Evolutionary conservation across 2,888 invertebrate genomes (phyloP).

Genomic region (Hermaeophaga mercurialis): DNA sequence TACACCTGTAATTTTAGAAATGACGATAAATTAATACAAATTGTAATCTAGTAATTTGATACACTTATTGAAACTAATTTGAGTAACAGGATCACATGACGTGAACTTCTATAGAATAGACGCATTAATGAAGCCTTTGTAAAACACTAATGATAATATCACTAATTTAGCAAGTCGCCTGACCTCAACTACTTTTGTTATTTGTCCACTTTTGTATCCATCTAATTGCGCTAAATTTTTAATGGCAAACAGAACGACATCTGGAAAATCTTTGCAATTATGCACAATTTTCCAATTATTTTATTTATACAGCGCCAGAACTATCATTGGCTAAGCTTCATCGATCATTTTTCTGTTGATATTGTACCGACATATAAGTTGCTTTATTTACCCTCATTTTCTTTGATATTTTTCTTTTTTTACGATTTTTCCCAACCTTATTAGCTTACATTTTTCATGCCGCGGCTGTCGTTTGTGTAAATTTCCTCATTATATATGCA

Average conservation of each 20-base stretch:
- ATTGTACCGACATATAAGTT: conserved; percentile 7
- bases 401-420: conserved; percentile 5
- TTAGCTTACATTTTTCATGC: conserved; percentile 5
- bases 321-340: conserved; percentile 23
- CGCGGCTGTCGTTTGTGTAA: not conserved
- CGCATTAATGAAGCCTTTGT: conserved; percentile 30
- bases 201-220: conserved; percentile 31
- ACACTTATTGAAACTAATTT: conserved; percentile 21
- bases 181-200: conserved; percentile 32
- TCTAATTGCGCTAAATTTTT: conserved; percentile 31
- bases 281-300: conserved; percentile 37
- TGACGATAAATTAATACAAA: conserved; percentile 14
- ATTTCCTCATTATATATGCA: conserved; percentile 9
- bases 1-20: conserved; percentile 11
- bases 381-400: conserved; percentile 19
- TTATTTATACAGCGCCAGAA: conserved; percentile 31
- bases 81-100: conserved; percentile 25
- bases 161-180: conserved; percentile 28
- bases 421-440: not conserved
- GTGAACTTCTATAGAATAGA: conserved; percentile 22
- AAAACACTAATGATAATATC: conserved; percentile 30
- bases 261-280: conserved; percentile 36
- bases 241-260: conserved; percentile 30
- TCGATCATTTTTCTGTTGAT: conserved; percentile 20
- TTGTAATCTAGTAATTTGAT: conserved; percentile 17